Evolutionary conservation across 2,797 vertebrate genomes (phyloP), one percentile per base, ranked within the genome.

Genomic region (Triplophysa bombifrons): DNA sequence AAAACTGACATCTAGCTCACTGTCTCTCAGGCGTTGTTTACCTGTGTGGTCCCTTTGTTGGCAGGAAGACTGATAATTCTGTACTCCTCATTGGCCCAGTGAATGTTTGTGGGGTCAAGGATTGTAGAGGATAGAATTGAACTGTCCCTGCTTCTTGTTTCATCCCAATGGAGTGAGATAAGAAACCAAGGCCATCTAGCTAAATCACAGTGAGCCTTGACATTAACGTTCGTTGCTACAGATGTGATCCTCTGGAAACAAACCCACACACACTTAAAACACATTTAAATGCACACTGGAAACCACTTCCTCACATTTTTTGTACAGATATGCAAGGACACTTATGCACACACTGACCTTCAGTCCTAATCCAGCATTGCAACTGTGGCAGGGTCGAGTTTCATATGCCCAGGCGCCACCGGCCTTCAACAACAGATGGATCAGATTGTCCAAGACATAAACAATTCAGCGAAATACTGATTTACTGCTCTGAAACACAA

Each of bases 121-220:
- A 63, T 11, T 76, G 46, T 76, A 55, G 64, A 53, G 75, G 70
- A 53, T 78, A 76, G 64, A 81, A 56, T 79, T 65, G 13, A 13
- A 67, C n/a, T 64, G 38, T 22, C 38, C 38, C 65, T 67, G 55
- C n/a, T 58, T 65, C 30, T 79, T 70, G 46, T 69, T 70, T 22
- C 19, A 60, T 9, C n/a, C 50, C 44, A 72, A 64, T 48, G 74
- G 81, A 86, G 86, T 80, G 64, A 88, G 88, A 89, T 90, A 90
- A 87, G 80, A 41, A 51, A 13, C 72, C 50, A 85, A 86, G 86
- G 86, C 84, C 84, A 78, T 72, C 38, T 67, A 80, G 72, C 41
- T 71, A 60, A 80, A 60, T 64, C 48, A 65, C 75, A 56, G 74
- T 48, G 14, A 76, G 74, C 83, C 83, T 87, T 88, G 82, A 86